These are phyloP conservation scores for Oligia fasciuncula DNA, from an alignment of 2,888 invertebrate species.

Conservation along the genomic window DNA sequence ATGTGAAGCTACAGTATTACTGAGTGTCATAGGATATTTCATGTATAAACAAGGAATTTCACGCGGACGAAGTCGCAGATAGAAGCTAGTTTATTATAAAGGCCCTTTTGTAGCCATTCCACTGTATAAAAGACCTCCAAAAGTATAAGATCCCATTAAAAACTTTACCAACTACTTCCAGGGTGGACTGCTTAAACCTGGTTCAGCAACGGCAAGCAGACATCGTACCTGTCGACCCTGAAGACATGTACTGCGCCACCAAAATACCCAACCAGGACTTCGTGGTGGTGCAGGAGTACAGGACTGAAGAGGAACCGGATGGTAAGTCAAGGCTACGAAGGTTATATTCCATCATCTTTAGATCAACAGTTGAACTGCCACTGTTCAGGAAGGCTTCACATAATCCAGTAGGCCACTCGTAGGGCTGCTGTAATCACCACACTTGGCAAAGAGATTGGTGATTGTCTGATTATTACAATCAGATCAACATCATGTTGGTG, in stretches of 20 bases:
- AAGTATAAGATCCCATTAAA: neutral
- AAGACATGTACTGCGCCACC: slow-evolving; percentile 96
- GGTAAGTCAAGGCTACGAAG: slow-evolving; percentile 82
- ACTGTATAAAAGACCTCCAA: neutral
- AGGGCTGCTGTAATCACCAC: neutral
- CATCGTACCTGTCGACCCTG: slow-evolving; percentile 95
- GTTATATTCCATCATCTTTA: neutral
- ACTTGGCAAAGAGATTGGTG: neutral
- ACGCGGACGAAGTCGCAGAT: neutral
- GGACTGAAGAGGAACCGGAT: slow-evolving; percentile 93
- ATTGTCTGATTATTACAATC: neutral
- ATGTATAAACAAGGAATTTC: neutral
- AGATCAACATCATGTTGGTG: neutral
- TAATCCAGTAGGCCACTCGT: neutral
- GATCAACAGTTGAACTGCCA: neutral
- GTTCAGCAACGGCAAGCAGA: slow-evolving; percentile 95
- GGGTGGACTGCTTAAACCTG: slow-evolving; percentile 93
- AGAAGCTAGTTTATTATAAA: neutral
- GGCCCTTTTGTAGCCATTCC: too few relatives aligned
- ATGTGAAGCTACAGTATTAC: neutral
- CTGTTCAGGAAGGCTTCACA: neutral
- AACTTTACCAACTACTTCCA: slow-evolving; percentile 66
- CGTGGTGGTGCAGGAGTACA: slow-evolving; percentile 93
- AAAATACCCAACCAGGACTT: slow-evolving; percentile 93
- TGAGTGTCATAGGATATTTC: neutral